Evolutionary conservation across 2,888 invertebrate species (phyloP).

Genomic region (Spisula subtruncata): DNA sequence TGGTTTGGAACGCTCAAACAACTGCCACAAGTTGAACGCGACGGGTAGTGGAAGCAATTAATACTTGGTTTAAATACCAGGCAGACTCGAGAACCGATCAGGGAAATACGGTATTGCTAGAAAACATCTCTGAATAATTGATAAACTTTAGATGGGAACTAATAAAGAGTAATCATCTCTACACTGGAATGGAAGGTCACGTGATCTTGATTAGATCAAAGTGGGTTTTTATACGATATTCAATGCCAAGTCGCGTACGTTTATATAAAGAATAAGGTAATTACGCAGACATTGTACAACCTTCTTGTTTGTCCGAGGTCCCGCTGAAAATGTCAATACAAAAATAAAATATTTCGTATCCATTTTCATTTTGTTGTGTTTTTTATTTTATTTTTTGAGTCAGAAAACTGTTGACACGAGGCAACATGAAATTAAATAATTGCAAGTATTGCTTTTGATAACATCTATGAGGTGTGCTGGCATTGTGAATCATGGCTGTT

Average conservation of each 20-base stretch:
- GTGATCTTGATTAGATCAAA: constrained; percentile 24
- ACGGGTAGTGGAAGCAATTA: constrained; percentile 1
- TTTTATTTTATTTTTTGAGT: not conserved
- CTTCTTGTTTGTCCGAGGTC: not conserved
- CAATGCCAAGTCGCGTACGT: constrained; percentile 13
- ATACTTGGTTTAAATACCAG: constrained; percentile 26
- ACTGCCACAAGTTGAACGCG: constrained; percentile 16
- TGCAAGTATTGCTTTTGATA: not conserved
- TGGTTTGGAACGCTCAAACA: not conserved
- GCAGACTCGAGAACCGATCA: not conserved
- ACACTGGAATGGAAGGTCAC: constrained; percentile 10
- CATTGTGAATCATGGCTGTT: not conserved
- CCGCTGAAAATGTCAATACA: constrained; percentile 23
- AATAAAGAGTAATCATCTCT: constrained; percentile 40
- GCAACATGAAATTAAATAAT: not conserved
- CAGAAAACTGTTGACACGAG: not conserved
- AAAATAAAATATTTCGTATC: not conserved
- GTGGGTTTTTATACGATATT: constrained; percentile 24
- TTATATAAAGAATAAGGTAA: constrained; percentile 24
- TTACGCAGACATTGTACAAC: not conserved
- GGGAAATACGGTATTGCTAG: constrained; percentile 31
- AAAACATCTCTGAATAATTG: constrained; percentile 34
- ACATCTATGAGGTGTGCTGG: not conserved
- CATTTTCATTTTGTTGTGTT: not conserved
- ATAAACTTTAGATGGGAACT: constrained; percentile 15